Evolutionary conservation across 2,888 invertebrate species (phyloP).

Genomic region (Caenorhabditis macrosperma): DNA sequence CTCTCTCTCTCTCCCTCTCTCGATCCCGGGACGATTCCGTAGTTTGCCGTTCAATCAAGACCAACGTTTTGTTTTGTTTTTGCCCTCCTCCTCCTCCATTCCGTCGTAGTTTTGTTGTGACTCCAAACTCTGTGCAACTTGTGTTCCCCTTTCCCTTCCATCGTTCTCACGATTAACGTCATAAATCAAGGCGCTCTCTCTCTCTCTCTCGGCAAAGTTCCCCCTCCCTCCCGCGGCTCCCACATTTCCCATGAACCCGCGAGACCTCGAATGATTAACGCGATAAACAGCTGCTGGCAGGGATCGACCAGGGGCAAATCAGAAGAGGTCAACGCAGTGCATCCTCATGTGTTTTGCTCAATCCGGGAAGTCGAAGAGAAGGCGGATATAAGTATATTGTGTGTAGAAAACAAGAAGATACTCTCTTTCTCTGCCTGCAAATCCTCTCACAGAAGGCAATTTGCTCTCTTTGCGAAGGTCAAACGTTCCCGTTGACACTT

Average conservation of each 20-base stretch:
- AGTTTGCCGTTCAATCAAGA: not conserved
- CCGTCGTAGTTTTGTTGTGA: not conserved
- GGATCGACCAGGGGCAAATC: too few relatives aligned
- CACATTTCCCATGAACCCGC: not conserved
- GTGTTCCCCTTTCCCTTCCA: not conserved
- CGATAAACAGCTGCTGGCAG: not conserved
- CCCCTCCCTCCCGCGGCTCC: not conserved
- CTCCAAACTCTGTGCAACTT: not conserved
- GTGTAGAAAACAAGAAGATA: too few relatives aligned
- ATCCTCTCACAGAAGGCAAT: too few relatives aligned
- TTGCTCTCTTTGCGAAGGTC: too few relatives aligned
- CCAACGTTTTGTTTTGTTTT: not conserved
- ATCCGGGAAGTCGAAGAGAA: too few relatives aligned
- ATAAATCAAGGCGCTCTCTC: not conserved
- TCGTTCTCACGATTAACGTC: not conserved
- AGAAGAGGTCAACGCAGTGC: too few relatives aligned
- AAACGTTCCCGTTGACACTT: not conserved
- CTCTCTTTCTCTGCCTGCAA: too few relatives aligned
- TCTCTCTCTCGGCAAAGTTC: not conserved
- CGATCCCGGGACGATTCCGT: conserved; percentile 28
- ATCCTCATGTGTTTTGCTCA: too few relatives aligned
- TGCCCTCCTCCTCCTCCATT: not conserved
- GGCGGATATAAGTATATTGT: too few relatives aligned
- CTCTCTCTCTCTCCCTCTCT: conserved; percentile 49
- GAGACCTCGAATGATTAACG: not conserved